Evolutionary conservation across 2,113 vertebrate species (phyloP), one percentile per base, ranked within the genome.

Genomic region (Desmodus rotundus): DNA sequence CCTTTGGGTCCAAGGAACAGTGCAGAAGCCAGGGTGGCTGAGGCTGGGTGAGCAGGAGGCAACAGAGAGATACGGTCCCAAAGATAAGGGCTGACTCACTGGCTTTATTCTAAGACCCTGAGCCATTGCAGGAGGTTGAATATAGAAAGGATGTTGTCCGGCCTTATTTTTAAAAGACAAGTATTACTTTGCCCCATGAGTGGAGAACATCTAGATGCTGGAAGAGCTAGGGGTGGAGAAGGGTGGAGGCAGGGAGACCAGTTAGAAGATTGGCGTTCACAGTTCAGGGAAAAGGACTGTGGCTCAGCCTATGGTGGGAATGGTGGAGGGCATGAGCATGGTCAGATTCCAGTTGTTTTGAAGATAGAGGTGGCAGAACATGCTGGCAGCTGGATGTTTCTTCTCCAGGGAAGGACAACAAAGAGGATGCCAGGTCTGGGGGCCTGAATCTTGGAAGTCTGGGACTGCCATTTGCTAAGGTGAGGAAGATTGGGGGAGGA

Each of bases 241-340:
- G 5, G 11, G 4, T 11, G 5, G 17, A 14, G 7, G 33, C 14
- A 26, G 67, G 31, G 19, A 82, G 19, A 52, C 16, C 38, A 33
- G 36, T 22, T 43, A 36, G 50, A 50, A 63, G 14, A 36, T 50
- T 15, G 3, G 14, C 8, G 2, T 14, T 10, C 56, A 43, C 41
- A 56, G 7, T 33, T 82, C 52, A 26, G n/a, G 82, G 17, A 15
- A 50, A 10, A 82, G 41, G 33, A 50, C 22, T 61, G 47, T 33
- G 33, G 54, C 41, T 47, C 2, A 4, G n/a, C 31, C 38, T 4
- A 12, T 7, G 5, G 4, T 41, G 0, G 38, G 19, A 17, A 45
- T 20, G 20, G 38, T 0, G 12, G 16, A 81, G 24, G 4, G 3
- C 16, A 0, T 2, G 11, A 54, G 24, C 7, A 4, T 17, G 50